phyloP scores from a whole-genome alignment of 2,888 invertebrate species.

The Sialis lutaria region DNA sequence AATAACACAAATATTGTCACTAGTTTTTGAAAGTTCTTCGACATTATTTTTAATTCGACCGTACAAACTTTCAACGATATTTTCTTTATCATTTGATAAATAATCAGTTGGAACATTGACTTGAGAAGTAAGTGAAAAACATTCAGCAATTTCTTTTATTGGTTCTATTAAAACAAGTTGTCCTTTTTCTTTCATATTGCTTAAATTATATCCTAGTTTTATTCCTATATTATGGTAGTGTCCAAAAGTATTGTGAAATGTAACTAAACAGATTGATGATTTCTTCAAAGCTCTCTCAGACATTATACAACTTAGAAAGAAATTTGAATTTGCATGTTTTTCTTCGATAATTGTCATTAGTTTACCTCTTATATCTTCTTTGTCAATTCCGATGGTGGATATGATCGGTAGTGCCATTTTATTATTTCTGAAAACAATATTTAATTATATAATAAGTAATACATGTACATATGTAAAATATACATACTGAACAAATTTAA shows the following conservation, averaged over 20 bases:
- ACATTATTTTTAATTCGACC: slow-evolving; percentile 26
- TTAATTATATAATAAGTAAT: background rate
- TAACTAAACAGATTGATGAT: slow-evolving; percentile 39
- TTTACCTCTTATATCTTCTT: slow-evolving; percentile 30
- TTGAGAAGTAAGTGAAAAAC: slow-evolving; percentile 9
- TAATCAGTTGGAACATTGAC: background rate
- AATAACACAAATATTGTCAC: slow-evolving; percentile 34
- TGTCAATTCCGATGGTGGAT: slow-evolving; percentile 45
- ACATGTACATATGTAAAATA: background rate
- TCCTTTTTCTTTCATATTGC: slow-evolving; percentile 28
- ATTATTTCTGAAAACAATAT: background rate
- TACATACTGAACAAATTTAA: background rate
- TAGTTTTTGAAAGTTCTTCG: slow-evolving; percentile 20
- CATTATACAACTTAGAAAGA: slow-evolving; percentile 48
- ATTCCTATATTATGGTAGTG: slow-evolving; percentile 61
- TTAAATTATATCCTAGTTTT: slow-evolving; percentile 54
- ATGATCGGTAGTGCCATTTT: slow-evolving; percentile 45
- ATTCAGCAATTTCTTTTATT: slow-evolving; percentile 27
- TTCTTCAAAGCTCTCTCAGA: slow-evolving; percentile 41
- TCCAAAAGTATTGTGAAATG: slow-evolving; percentile 49
- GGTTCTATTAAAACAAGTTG: slow-evolving; percentile 34
- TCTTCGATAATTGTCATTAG: slow-evolving; percentile 51
- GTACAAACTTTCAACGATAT: slow-evolving; percentile 25
- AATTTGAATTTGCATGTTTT: slow-evolving; percentile 52
- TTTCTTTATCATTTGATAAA: slow-evolving; percentile 17